Evolutionary conservation across 2,888 invertebrate genomes (phyloP).

Genomic region (Tipula unca): DNA sequence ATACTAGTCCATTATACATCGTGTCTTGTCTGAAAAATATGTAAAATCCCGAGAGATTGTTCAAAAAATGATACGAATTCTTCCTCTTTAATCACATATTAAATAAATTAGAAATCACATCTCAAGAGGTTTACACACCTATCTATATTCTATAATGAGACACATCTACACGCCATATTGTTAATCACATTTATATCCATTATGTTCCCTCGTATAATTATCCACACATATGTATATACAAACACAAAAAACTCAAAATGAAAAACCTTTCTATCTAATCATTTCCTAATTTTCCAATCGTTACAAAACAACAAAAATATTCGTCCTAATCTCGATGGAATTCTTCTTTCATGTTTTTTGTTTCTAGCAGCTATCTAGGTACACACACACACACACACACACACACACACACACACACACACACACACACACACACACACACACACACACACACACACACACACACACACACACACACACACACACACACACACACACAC

Average conservation of each 20-base stretch:
- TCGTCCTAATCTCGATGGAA: not conserved
- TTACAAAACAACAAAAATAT: not conserved
- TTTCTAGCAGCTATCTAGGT: not conserved
- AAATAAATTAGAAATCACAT: not conserved
- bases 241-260: not conserved
- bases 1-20: no score
- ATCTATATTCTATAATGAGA: not conserved
- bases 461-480: no score
- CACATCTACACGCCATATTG: not conserved
- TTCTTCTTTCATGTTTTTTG: not conserved
- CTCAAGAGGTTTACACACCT: not conserved
- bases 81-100: not conserved
- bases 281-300: not conserved
- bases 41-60: not conserved
- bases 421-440: no score
- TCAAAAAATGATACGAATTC: not conserved
- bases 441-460: no score
- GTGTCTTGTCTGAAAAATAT: no score
- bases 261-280: not conserved
- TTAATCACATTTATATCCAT: not conserved
- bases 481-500: no score
- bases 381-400: not conserved
- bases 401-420: no score
- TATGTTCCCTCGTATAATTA: not conserved
- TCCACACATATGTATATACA: not conserved